phyloP scores from a whole-genome alignment of 2,797 vertebrate genomes.

The Sarcophilus harrisii region DNA sequence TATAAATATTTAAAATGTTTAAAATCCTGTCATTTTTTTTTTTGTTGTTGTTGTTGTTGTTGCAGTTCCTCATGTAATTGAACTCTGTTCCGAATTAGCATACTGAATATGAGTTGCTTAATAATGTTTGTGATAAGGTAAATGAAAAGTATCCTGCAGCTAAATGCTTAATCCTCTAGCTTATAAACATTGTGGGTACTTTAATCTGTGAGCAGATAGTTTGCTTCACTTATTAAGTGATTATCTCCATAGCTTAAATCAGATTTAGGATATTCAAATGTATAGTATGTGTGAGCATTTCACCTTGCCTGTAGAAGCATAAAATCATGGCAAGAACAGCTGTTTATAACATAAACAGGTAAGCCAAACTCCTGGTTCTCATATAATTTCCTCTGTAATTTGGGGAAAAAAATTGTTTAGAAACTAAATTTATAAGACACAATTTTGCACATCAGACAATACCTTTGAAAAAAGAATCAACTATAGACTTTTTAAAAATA shows the following conservation, averaged over 20 bases:
- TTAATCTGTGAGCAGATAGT: conserved; percentile 49
- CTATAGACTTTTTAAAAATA: not conserved
- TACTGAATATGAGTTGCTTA: not conserved
- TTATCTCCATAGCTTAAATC: conserved; percentile 52
- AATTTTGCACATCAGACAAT: not conserved
- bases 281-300: conserved; percentile 37
- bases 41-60: too few relatives aligned
- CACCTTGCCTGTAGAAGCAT: conserved; percentile 7
- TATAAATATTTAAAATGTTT: not conserved
- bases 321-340: conserved; percentile 5
- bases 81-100: not conserved
- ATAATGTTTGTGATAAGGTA: not conserved
- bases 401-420: not conserved
- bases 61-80: not conserved
- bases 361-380: conserved; percentile 52
- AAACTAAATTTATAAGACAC: not conserved
- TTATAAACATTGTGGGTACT: conserved; percentile 31
- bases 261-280: conserved; percentile 47
- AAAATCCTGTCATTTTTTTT: not conserved
- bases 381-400: conserved; percentile 14
- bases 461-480: not conserved
- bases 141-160: conserved; percentile 3
- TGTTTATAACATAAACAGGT: not conserved
- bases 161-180: conserved; percentile 26
- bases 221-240: conserved; percentile 54